phyloP scores from a whole-genome alignment of 1,140 invertebrate species.

The Philaenus spumarius region DNA sequence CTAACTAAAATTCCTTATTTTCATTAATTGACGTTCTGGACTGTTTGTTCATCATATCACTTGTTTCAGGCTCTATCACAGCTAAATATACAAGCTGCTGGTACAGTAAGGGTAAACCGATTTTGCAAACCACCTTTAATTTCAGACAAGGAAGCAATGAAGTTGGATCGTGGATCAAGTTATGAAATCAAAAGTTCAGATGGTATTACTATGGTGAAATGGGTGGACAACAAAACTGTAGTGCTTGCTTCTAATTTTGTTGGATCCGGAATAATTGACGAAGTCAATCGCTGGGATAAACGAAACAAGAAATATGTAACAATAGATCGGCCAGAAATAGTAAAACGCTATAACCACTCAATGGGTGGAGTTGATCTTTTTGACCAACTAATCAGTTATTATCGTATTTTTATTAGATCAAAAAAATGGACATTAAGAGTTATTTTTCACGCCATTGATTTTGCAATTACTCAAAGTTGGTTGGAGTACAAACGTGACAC shows the following conservation, averaged over 20 bases:
- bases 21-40: no score
- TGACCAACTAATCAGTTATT: conserved; percentile 29
- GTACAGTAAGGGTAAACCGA: conserved; percentile 17
- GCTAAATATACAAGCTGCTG: background rate
- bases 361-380: conserved; percentile 39
- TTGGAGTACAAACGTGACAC: conserved; percentile 31
- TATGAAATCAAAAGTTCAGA: conserved; percentile 10
- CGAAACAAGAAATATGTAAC: conserved; percentile 32
- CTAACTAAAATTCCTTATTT: no score
- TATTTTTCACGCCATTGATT: conserved; percentile 32
- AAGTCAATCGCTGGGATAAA: conserved; percentile 32
- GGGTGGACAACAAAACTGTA: conserved; percentile 23
- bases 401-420: conserved; percentile 31
- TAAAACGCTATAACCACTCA: conserved; percentile 37
- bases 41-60: no score
- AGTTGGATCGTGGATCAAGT: conserved; percentile 12
- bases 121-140: conserved; percentile 18
- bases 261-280: conserved; percentile 12
- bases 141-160: conserved; percentile 12
- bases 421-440: conserved; percentile 35
- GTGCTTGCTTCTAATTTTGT: conserved; percentile 24
- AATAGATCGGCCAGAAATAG: conserved; percentile 34
- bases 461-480: conserved; percentile 31
- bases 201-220: conserved; percentile 20
- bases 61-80: background rate